Evolutionary conservation across 2,113 vertebrate genomes (phyloP), one percentile per base, ranked within the genome.

Genomic region (Oriolus oriolus): DNA sequence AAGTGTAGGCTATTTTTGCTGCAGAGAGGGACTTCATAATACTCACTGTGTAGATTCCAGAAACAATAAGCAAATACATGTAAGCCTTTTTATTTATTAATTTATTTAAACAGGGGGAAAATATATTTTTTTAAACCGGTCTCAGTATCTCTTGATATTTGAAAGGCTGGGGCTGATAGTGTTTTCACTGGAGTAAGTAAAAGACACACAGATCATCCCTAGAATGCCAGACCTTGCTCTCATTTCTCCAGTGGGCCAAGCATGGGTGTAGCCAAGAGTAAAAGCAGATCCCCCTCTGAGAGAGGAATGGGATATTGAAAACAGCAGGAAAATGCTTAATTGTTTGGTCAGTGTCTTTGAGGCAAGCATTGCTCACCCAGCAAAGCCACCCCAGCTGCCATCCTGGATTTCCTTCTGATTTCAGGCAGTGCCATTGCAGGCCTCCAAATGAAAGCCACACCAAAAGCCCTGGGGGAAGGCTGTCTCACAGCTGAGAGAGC

Each of bases 391-490:
- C 14, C 1, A 65, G 60, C 44, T 93, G n/a, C 81, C 87, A 89
- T 53, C 49, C 91, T 92, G 77, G 73, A 45, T 93, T 85, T 61
- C 44, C 61, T 75, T 44, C 70, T 59, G 56, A 33, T n/a, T 84
- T 73, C 77, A 35, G 74, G 47, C 33, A n/a, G 3, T 13, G 20
- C 22, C 52, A 31, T 42, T 76, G 33, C 78, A 70, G 39, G 7
- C 14, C 17, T 80, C n/a, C 83, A 75, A 30, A 71, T 56, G 33
- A 78, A 90, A 41, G 50, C 33, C 85, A 85, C 71, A 35, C 37
- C 35, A n/a, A 52, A 57, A 45, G 17, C 39, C 47, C 64, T 17
- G 52, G 1, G 3, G 75, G n/a, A 82, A 57, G 24, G 28, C 37
- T 83, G 75, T 53, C 50, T 89, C 70, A 37, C 31, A 70, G 54